Evolutionary conservation across 2,113 vertebrate species (phyloP).

Genomic region (Brevimyrus niger): DNA sequence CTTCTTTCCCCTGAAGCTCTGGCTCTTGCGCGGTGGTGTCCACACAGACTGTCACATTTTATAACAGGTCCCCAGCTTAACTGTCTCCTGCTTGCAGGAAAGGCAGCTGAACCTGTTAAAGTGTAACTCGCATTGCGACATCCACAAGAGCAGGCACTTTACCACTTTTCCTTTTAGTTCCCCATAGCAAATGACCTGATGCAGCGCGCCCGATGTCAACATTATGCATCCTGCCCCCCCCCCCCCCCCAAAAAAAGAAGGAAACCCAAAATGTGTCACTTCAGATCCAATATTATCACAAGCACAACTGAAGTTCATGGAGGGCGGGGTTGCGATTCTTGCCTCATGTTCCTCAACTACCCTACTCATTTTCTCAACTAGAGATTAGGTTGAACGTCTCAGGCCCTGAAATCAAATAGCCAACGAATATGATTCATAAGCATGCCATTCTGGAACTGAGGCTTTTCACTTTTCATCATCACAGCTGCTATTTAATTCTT

Average conservation of each 20-base stretch:
- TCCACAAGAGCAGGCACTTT: neutral
- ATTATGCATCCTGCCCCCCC: neutral
- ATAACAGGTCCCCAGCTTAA: neutral
- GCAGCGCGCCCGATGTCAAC: neutral
- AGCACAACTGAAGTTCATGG: neutral
- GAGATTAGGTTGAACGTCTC: neutral
- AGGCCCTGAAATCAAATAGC: neutral
- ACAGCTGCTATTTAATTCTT: constrained; percentile 26
- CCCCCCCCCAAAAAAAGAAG: neutral
- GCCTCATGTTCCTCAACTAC: neutral
- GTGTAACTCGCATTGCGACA: neutral
- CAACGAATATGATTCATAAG: neutral
- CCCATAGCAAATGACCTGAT: neutral
- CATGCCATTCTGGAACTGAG: constrained; percentile 19
- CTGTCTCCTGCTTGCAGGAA: neutral
- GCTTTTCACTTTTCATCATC: constrained; percentile 42
- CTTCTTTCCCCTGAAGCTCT: neutral
- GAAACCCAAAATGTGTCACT: neutral
- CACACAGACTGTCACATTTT: neutral
- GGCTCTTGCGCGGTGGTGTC: neutral
- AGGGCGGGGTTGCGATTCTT: neutral
- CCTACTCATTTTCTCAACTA: neutral
- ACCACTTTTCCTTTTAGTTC: neutral
- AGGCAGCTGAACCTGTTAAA: neutral
- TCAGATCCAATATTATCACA: neutral